Evolutionary conservation across 2,888 invertebrate species (phyloP).

Genomic region (Tetranychus piercei): DNA sequence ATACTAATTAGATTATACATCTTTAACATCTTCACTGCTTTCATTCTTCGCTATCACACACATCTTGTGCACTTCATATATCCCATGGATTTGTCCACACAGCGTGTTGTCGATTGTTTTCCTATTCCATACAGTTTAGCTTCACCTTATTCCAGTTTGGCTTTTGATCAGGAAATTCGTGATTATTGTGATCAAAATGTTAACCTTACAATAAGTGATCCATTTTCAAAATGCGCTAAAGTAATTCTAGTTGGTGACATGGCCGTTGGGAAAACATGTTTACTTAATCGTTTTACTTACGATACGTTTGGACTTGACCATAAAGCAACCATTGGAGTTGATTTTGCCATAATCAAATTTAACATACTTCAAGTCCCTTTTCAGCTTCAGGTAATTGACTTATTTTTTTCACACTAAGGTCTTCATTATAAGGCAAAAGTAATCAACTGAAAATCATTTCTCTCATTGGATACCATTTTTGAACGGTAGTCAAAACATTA

Average conservation of each 20-base stretch:
- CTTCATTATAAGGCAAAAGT: too few relatives aligned
- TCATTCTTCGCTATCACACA: too few relatives aligned
- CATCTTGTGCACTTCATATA: too few relatives aligned
- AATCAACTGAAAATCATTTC: too few relatives aligned
- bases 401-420: too few relatives aligned
- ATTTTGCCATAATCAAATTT: constrained; percentile 61
- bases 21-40: too few relatives aligned
- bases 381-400: constrained; percentile 40
- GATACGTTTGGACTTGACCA: constrained; percentile 50
- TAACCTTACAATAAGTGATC: neutral
- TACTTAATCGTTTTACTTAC: constrained; percentile 55
- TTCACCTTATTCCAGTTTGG: neutral
- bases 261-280: constrained; percentile 54
- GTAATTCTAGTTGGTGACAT: constrained; percentile 55
- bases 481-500: too few relatives aligned
- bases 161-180: neutral
- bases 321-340: constrained; percentile 63
- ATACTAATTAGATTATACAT: too few relatives aligned
- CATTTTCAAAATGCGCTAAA: constrained; percentile 34
- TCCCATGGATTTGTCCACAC: neutral
- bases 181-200: constrained; percentile 13
- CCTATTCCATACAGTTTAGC: neutral
- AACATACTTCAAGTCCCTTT: constrained; percentile 48
- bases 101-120: constrained; percentile 2
- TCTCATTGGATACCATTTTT: too few relatives aligned